Evolutionary conservation across 2,113 vertebrate species (phyloP), one percentile per base, ranked within the genome.

Genomic region (Hydrolagus affinis): DNA sequence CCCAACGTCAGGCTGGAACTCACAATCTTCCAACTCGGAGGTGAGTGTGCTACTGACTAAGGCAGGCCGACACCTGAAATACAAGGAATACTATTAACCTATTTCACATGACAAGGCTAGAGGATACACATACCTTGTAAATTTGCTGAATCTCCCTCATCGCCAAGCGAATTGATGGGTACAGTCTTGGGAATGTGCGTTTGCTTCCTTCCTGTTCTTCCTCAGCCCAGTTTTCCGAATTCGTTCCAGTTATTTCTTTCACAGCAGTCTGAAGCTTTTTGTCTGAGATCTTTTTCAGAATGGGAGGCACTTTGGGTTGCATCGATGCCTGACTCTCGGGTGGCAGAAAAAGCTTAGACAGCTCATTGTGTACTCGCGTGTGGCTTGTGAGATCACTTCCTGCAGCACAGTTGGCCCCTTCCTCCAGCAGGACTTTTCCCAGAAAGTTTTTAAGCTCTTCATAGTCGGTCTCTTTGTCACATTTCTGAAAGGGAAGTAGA

Each of bases 61-160:
- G 56, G 56, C 23, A 3, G 64, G 6, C 28, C 28, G 11, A 28
- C 11, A 23, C n/a, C 23, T 28, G 4, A 11, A 32, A 80, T 30
- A 83, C 23, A 30, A 19, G 11, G 86, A 80, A 10, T 69, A 70
- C 60, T 87, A 85, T 88, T 70, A 30, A 6, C 25, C 71, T 62
- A 62, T 12, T 19, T 28, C 57, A 74, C 12, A 64, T 14, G 32
- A 12, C 12, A 78, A 15, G 11, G 19, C 3, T 15, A 15, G 68
- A 14, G 25, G 14, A 14, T 56, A 11, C 12, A 57, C 85, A 60
- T 70, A 90, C 89, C 89, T 90, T 87, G 70, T 90, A 88, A 21
- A 90, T 85, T 89, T 92, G 91, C 72, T 91, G 92, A 56, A 94
- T 92, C 86, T 94, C 91, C 57, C 88, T 88, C 91, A 94, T 92